These are phyloP conservation scores for Dissostichus mawsoni DNA, from an alignment of 2,113 vertebrate species.

Conservation along the genomic window DNA sequence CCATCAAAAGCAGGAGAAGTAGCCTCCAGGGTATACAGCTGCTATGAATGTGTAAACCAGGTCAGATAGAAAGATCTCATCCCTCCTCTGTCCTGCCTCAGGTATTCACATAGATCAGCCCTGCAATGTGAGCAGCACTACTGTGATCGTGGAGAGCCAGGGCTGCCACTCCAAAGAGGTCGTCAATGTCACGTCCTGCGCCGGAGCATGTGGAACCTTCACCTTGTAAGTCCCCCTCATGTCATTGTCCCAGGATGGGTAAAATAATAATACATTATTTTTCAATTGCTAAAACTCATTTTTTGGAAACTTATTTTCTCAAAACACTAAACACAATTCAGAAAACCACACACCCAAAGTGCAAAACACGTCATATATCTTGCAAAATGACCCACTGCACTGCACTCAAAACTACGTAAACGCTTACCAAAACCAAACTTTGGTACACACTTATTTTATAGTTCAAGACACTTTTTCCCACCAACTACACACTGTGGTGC, in stretches of 20 bases:
- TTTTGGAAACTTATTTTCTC: too few relatives aligned
- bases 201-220: conserved; percentile 84
- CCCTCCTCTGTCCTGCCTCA: conserved; percentile 6
- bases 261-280: too few relatives aligned
- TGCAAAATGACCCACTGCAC: too few relatives aligned
- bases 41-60: neutral
- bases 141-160: conserved; percentile 65
- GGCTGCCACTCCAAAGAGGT: conserved; percentile 79
- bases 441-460: too few relatives aligned
- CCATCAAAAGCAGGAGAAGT: neutral
- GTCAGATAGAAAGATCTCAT: neutral
- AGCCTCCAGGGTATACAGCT: neutral
- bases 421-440: too few relatives aligned
- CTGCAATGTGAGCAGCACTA: conserved; percentile 75
- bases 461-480: too few relatives aligned
- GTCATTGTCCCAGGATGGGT: neutral
- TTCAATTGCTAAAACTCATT: too few relatives aligned
- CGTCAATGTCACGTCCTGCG: conserved; percentile 83
- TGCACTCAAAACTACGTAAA: too few relatives aligned
- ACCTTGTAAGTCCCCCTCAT: conserved; percentile 82
- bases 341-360: too few relatives aligned
- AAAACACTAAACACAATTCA: too few relatives aligned
- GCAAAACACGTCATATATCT: too few relatives aligned
- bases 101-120: conserved; percentile 14
- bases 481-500: too few relatives aligned